A percentile compares a stretch with the other conserved stretches of the same genome.
phyloP scores from a whole-genome alignment of 2,797 vertebrate genomes.

The Ctenosaura bakeri region DNA sequence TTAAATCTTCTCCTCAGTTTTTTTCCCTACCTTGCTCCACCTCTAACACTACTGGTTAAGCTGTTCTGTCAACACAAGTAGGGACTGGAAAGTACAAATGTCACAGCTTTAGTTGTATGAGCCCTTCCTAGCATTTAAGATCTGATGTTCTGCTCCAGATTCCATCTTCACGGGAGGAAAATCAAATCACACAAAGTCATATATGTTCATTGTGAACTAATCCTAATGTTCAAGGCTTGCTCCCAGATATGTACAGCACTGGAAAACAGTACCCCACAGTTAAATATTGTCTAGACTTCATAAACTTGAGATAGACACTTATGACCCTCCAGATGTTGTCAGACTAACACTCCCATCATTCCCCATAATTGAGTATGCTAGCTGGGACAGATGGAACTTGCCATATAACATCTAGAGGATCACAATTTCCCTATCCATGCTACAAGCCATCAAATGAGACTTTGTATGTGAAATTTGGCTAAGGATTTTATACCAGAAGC shows the following conservation, averaged over 20 bases:
- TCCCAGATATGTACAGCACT: not conserved
- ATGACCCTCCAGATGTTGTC: no score
- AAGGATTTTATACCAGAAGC: not conserved
- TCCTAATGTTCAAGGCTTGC: not conserved
- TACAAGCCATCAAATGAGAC: not conserved
- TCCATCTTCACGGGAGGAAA: not conserved
- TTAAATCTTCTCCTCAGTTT: no score
- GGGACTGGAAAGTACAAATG: no score
- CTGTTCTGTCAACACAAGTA: no score
- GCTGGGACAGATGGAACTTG: no score
- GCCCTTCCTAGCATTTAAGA: not conserved
- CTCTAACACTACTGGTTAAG: not conserved
- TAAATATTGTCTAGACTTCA: not conserved
- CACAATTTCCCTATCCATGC: no score
- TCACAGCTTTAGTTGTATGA: no score
- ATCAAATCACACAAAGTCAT: not conserved
- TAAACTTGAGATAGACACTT: no score
- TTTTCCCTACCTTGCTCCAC: not conserved
- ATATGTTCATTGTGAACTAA: not conserved
- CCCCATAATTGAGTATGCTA: no score
- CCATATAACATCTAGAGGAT: no score
- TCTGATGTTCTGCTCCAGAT: not conserved
- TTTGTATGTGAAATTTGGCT: not conserved
- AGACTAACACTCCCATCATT: no score
- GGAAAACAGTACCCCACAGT: not conserved